phyloP scores from a whole-genome alignment of 2,888 invertebrate genomes.

The Laothoe populi region DNA sequence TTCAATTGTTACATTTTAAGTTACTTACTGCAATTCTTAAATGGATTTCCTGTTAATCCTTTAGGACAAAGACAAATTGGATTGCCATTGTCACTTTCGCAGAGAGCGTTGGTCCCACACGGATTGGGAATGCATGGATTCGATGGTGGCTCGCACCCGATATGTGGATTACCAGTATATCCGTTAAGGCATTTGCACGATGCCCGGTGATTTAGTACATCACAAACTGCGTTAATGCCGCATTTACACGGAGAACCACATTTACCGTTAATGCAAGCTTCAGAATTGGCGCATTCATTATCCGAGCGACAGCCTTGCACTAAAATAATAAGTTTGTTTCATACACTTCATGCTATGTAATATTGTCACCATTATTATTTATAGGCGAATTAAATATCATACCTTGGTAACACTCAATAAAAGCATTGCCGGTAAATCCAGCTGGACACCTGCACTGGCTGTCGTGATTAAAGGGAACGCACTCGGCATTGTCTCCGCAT shows the following conservation, averaged over 20 bases:
- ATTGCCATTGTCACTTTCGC: slow-evolving; percentile 93
- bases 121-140: slow-evolving; percentile 94
- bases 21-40: slow-evolving; percentile 94
- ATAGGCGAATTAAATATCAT: neutral
- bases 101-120: slow-evolving; percentile 94
- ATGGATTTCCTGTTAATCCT: slow-evolving; percentile 95
- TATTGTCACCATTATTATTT: neutral
- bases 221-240: slow-evolving; percentile 92
- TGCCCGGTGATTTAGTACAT: slow-evolving; percentile 91
- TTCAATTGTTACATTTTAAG: too few relatives aligned
- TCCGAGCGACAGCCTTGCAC: slow-evolving; percentile 90
- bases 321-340: slow-evolving; percentile 45
- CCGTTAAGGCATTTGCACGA: slow-evolving; percentile 93
- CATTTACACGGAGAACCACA: slow-evolving; percentile 92
- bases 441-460: slow-evolving; percentile 90
- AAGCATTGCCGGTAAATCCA: slow-evolving; percentile 91
- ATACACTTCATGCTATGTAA: neutral
- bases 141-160: slow-evolving; percentile 89
- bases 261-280: slow-evolving; percentile 91
- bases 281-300: slow-evolving; percentile 88
- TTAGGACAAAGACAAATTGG: slow-evolving; percentile 96
- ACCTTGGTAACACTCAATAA: slow-evolving; percentile 88
- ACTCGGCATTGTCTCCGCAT: slow-evolving; percentile 93
- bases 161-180: slow-evolving; percentile 90
- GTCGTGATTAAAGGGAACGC: slow-evolving; percentile 90